Evolutionary conservation across 2,888 invertebrate genomes (phyloP).

Genomic region (Gastrophysa polygoni): DNA sequence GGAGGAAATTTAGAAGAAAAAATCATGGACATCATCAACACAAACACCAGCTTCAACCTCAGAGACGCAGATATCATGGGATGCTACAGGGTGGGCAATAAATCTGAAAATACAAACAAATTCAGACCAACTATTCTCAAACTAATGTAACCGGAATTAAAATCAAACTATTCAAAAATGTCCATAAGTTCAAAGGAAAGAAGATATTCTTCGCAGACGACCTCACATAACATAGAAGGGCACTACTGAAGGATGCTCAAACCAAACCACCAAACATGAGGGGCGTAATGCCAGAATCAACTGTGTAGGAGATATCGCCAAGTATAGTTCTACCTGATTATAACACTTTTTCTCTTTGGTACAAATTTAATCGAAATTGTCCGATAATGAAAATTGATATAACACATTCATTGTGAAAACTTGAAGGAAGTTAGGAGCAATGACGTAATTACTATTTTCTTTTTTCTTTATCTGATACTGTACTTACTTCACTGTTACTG

Average conservation of each 20-base stretch:
- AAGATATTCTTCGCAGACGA: neutral
- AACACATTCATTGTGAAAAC: too few species aligned
- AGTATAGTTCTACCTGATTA: too few species aligned
- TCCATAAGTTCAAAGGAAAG: neutral
- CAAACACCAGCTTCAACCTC: neutral
- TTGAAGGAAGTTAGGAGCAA: too few species aligned
- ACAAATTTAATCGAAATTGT: neutral
- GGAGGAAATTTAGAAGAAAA: neutral
- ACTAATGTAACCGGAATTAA: neutral
- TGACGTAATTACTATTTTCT: too few species aligned
- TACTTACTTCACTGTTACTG: too few species aligned
- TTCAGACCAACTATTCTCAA: too few species aligned
- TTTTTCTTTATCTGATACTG: too few species aligned
- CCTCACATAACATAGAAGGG: too few species aligned
- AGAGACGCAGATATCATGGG: neutral
- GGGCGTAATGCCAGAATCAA: neutral
- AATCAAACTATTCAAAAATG: neutral
- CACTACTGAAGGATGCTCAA: too few species aligned
- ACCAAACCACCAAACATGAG: neutral
- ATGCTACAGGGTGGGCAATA: constrained; percentile 1
- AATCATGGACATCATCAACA: neutral
- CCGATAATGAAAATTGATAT: too few species aligned
- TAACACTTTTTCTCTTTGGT: too few species aligned
- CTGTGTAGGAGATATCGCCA: neutral
- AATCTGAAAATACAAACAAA: neutral